Evolutionary conservation across 1,140 invertebrate species (phyloP), one percentile per base, ranked within the genome.

Genomic region (Solenopsis fugax): DNA sequence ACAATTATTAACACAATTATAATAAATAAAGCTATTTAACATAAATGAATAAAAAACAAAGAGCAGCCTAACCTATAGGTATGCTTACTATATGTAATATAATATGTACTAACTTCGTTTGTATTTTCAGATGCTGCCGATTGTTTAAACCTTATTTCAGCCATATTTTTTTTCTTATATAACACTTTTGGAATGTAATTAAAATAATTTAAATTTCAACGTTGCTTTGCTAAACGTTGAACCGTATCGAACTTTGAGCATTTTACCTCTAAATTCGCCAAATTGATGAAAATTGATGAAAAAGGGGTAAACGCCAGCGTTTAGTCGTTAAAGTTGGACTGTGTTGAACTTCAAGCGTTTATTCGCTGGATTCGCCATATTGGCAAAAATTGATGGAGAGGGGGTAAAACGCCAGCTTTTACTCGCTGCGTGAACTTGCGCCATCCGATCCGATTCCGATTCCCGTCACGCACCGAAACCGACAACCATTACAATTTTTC

Each of bases 1-100:
- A 67, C 10, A 67, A 67, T 65, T 65, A 67, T 67, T 67, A 67
- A 67, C 37, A 71, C 41, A 71, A 71, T 71, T n/a, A 71, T 50
- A 71, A 29, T 45, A 67, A 71, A 69, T 50, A 29, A 71, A 71
- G 50, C 6, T n/a, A 65, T 65, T 2, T 71, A 50, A 71, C 37
- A 13, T 67, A 67, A 67, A 67, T 67, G n/a, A n/a, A n/a, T n/a
- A 67, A 45, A 37, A 67, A 67, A 41, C 34, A 65, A 65, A 65
- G 62, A 41, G 62, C 34, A 65, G 16, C n/a, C 18, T 65, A 65
- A 60, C 10, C 21, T 60, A 29, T 60, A 60, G 37, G 29, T 64
- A 37, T 64, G 34, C 37, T 64, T 64, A 37, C 18, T 64, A 2
- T 64, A 64, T 62, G 60, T 62, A 64, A n/a, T 37, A 37, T 64